phyloP scores from a whole-genome alignment of 1,140 invertebrate species.

The Drosophila nasuta region DNA sequence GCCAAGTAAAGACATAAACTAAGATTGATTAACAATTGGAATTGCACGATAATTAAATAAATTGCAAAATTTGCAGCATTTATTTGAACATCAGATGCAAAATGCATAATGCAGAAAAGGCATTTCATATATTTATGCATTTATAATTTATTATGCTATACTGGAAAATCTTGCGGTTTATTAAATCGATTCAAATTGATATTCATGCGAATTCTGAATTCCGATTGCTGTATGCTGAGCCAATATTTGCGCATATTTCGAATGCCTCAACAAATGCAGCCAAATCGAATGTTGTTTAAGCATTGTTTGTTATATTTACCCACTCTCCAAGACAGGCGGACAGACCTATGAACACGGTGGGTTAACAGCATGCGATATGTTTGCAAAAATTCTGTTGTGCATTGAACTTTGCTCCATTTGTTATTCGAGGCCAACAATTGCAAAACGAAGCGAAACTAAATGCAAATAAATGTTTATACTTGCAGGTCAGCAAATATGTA shows the following conservation, averaged over 20 bases:
- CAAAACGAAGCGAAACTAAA: not conserved
- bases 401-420: constrained; percentile 37
- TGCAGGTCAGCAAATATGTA: constrained; percentile 40
- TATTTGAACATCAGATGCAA: not conserved
- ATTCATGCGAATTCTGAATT: constrained; percentile 31
- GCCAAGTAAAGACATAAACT: not conserved
- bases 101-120: not conserved
- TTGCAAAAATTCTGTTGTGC: constrained; percentile 39
- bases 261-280: constrained; percentile 13
- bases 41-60: constrained; percentile 1
- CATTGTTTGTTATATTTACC: not conserved
- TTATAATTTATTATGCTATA: not conserved
- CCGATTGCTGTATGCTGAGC: constrained; percentile 7
- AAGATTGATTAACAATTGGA: not conserved
- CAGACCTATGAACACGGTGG: not conserved
- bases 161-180: constrained; percentile 37
- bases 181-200: constrained; percentile 48
- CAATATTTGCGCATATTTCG: constrained; percentile 54
- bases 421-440: constrained; percentile 39
- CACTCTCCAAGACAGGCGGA: not conserved
- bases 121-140: constrained; percentile 6
- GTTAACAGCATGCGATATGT: not conserved
- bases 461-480: constrained; percentile 43
- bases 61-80: not conserved
- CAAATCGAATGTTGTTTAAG: constrained; percentile 22